phyloP scores from a whole-genome alignment of 2,113 vertebrate genomes.

The Anguilla rostrata region DNA sequence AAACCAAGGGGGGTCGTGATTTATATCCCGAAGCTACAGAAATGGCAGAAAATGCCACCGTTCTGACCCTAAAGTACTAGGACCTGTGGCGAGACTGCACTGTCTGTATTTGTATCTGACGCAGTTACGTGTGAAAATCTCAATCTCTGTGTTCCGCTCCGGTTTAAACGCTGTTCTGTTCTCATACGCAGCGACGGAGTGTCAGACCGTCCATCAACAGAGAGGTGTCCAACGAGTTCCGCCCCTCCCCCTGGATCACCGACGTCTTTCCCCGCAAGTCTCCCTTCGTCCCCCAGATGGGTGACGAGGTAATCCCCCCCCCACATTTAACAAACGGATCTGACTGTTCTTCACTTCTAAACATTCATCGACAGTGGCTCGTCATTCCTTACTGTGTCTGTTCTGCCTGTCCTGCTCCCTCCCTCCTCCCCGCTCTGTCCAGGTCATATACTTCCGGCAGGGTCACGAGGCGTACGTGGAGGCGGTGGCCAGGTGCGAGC shows the following conservation, averaged over 20 bases:
- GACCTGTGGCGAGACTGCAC: too few relatives aligned
- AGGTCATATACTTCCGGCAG: constrained; percentile 97
- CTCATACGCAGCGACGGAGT: constrained; percentile 58
- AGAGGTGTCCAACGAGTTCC: constrained; percentile 81
- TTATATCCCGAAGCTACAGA: too few relatives aligned
- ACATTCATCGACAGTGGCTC: background rate
- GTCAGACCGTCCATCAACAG: constrained; percentile 65
- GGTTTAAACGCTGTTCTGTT: background rate
- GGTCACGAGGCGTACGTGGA: constrained; percentile 95
- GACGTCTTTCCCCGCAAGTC: constrained; percentile 89
- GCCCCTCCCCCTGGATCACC: constrained; percentile 90
- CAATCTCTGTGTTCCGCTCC: background rate
- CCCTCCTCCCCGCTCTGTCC: constrained; percentile 24
- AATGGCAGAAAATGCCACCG: too few relatives aligned
- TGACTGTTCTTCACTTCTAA: background rate
- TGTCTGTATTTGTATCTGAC: too few relatives aligned
- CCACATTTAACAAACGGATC: background rate
- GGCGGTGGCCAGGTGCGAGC: constrained; percentile 82
- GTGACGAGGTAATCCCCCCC: constrained; percentile 89
- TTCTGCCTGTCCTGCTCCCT: background rate
- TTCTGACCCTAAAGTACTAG: too few relatives aligned
- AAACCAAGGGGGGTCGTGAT: too few relatives aligned
- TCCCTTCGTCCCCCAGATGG: constrained; percentile 97
- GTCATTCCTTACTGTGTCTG: background rate
- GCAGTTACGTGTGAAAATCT: too few relatives aligned